These are phyloP conservation scores for Fopius arisanus DNA, from an alignment of 1,140 invertebrate species.

Conservation along the genomic window DNA sequence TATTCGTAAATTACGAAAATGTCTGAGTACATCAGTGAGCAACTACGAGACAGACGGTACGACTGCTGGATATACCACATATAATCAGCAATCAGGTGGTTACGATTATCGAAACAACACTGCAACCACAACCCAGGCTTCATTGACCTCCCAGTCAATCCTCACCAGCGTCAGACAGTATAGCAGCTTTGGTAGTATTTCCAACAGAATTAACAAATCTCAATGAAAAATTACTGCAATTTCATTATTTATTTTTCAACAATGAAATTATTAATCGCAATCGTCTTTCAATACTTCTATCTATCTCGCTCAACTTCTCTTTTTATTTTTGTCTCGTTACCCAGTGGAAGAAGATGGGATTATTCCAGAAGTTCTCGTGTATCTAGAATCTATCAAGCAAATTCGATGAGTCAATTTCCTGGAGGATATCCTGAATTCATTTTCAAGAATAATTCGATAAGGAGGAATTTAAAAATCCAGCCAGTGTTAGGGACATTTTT, in stretches of 20 bases:
- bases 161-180: slow-evolving; percentile 79
- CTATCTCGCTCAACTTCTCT: slow-evolving; percentile 2
- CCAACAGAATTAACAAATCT: slow-evolving; percentile 35
- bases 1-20: slow-evolving; percentile 89
- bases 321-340: slow-evolving; percentile 19
- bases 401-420: too few species aligned
- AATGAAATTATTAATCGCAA: background rate
- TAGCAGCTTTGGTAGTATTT: slow-evolving; percentile 92
- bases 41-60: slow-evolving; percentile 70
- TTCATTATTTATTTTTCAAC: slow-evolving; percentile 55
- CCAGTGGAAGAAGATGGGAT: background rate
- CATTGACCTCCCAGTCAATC: slow-evolving; percentile 61
- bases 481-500: too few species aligned
- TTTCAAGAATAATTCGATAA: too few species aligned
- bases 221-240: slow-evolving; percentile 49
- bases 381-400: too few species aligned
- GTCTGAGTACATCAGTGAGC: slow-evolving; percentile 79
- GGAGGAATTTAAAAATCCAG: too few species aligned
- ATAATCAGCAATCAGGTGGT: slow-evolving; percentile 65
- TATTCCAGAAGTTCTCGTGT: too few species aligned
- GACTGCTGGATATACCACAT: slow-evolving; percentile 55
- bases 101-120: slow-evolving; percentile 63
- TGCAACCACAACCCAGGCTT: slow-evolving; percentile 57
- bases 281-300: background rate
- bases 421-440: too few species aligned